These are phyloP conservation scores for Tuberolachnus salignus DNA, from an alignment of 2,888 invertebrate species.

Conservation along the genomic window DNA sequence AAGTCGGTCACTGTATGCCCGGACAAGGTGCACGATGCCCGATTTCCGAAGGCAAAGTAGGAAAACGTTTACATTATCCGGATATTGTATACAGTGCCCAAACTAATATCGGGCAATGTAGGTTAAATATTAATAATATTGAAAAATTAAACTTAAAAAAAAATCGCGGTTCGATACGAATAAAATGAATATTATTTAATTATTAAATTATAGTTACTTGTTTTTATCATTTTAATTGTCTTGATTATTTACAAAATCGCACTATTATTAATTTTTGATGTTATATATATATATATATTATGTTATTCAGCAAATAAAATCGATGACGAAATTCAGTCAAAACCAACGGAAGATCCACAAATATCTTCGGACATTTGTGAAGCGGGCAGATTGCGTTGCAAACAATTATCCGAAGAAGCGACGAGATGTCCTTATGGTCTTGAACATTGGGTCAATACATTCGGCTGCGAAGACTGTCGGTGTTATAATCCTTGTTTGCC, in stretches of 20 bases:
- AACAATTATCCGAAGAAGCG: conserved; percentile 67
- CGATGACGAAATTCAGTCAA: conserved; percentile 61
- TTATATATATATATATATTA: not conserved
- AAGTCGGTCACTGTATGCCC: too few species aligned
- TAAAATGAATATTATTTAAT: too few species aligned
- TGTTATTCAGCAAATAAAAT: conserved; percentile 62
- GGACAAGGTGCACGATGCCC: too few species aligned
- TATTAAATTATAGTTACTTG: too few species aligned
- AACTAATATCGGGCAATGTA: too few species aligned
- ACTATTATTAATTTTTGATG: not conserved
- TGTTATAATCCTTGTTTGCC: conserved; percentile 76
- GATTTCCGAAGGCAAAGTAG: too few species aligned
- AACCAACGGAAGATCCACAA: conserved; percentile 37
- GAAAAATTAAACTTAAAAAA: too few species aligned
- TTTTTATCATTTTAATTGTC: too few species aligned
- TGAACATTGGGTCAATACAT: conserved; percentile 68
- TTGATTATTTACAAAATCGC: too few species aligned
- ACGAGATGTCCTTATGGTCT: conserved; percentile 73
- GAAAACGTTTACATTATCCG: too few species aligned
- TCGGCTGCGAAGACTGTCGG: conserved; percentile 75
- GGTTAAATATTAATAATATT: not conserved
- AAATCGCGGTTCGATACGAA: too few species aligned
- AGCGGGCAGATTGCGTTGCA: conserved; percentile 65
- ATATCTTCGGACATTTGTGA: conserved; percentile 58
- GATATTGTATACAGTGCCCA: too few species aligned